Base-by-base conservation (phyloP, 2,888 invertebrate species). In the Eupeodes latifasciatus region DNA sequence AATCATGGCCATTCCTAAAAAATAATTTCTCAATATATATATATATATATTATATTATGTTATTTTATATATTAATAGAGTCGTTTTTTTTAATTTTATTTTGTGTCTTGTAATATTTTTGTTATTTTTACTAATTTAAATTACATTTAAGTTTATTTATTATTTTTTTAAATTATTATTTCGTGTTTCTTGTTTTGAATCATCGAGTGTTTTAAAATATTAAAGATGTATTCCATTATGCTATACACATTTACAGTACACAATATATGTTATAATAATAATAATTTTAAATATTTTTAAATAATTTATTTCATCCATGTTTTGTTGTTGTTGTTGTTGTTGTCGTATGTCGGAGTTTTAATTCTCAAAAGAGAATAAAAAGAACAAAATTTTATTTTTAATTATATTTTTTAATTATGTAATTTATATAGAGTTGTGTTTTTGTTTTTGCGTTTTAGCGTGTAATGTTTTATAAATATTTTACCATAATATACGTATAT, bases 1-100 rank as follows among this genome's bases (percentile, higher is more conserved):
- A 71, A 85, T 85, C 62, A 88, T 88, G 88, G 88, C 88, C 88
- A 88, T 85, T 88, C 85, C 88, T 81, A 85, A 85, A 85, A 88
- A 88, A 88, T 88, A 88, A 77, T 84, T 88, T 59, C 84, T 88
- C 85, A 84, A 78, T 84, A 77, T 80, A 76, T 61, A 57, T 59
- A 57, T 59, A n/a, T 53, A 34, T 71, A 10, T 40, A 6, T n/a
- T 44, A 14, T 67, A n/a, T 59, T 69, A 19, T 47, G 27, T 72
- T 76, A 57, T 71, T 81, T 27, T 27, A 27, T 27, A 62, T 61
- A 59, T 85, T 53, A 75, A 80, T 76, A 83, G 82, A 82, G 83
- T 86, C 64, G 78, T 64, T 67, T 79, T 79, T 49, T 62, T 57
- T 40, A 61, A 55, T 27, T 71, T 75, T 53, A 47, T 57, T 55